These are phyloP conservation scores for Magallana gigas DNA, from an alignment of 1,140 invertebrate species.

Conservation along the genomic window DNA sequence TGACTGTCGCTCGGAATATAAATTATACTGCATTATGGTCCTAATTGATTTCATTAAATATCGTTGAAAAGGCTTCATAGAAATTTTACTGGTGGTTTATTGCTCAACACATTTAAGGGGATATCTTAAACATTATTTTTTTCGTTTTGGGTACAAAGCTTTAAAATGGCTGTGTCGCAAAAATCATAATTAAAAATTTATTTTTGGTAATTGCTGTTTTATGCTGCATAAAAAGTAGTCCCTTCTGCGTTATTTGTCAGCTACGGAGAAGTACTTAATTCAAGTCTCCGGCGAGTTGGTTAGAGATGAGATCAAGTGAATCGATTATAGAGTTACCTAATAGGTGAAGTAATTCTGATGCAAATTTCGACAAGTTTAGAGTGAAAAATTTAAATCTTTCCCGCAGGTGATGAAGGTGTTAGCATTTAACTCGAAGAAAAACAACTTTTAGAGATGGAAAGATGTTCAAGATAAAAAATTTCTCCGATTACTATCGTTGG, in stretches of 20 bases:
- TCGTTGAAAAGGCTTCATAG: slow-evolving; percentile 30
- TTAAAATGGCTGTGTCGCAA: slow-evolving; percentile 33
- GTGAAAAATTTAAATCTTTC: slow-evolving; percentile 10
- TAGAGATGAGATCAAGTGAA: slow-evolving; percentile 34
- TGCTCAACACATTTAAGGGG: slow-evolving; percentile 31
- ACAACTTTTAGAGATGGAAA: neutral
- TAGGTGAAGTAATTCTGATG: slow-evolving; percentile 33
- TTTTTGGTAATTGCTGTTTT: slow-evolving; percentile 36
- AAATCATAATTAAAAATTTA: slow-evolving; percentile 38
- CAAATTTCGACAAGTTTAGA: slow-evolving; percentile 17
- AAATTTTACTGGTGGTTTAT: slow-evolving; percentile 26
- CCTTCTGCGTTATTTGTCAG: neutral
- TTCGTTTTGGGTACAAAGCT: neutral
- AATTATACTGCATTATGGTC: slow-evolving; percentile 31
- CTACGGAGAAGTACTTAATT: slow-evolving; percentile 3
- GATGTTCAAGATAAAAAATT: slow-evolving; percentile 15
- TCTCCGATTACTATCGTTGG: slow-evolving; percentile 17
- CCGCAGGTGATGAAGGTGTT: slow-evolving; percentile 16
- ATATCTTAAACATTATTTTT: slow-evolving; percentile 29
- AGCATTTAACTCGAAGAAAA: slow-evolving; percentile 2
- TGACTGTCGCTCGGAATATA: slow-evolving; percentile 19
- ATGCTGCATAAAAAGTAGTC: neutral
- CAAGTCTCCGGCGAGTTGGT: neutral
- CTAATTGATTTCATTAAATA: slow-evolving; percentile 39
- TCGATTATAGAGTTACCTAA: slow-evolving; percentile 1